Conservation (phyloP, 2,113 vertebrate genomes). For the Regulus satrapa region DNA sequence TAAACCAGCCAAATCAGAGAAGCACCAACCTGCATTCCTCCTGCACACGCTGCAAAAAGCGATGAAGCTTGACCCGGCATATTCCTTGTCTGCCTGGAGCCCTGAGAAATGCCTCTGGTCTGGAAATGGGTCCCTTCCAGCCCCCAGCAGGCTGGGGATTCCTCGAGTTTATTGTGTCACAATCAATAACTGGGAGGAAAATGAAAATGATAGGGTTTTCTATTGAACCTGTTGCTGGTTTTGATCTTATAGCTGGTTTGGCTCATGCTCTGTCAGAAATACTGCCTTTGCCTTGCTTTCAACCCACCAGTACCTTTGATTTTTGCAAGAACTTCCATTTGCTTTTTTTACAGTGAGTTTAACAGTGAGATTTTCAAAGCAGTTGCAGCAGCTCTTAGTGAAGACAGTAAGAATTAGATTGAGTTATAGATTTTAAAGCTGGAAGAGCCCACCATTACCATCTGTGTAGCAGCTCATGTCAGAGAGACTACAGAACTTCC, state of each 20-base stretch:
- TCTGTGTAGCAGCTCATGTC: neutral
- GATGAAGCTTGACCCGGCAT: neutral
- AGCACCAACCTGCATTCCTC: neutral
- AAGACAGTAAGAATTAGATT: neutral
- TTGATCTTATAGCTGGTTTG: neutral
- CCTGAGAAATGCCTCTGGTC: neutral
- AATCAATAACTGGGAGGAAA: neutral
- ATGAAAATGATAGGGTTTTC: accelerated
- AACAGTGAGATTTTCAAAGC: neutral
- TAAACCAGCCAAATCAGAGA: neutral
- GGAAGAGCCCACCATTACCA: neutral
- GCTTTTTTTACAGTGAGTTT: neutral
- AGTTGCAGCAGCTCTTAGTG: neutral
- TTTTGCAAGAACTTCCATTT: neutral
- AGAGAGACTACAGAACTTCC: neutral
- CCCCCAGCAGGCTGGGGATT: neutral
- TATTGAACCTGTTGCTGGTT: neutral
- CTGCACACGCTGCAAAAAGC: neutral
- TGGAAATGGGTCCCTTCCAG: neutral
- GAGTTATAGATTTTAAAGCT: neutral
- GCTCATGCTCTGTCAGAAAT: neutral
- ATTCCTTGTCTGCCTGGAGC: neutral
- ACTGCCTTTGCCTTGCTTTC: neutral
- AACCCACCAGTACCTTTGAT: accelerated
- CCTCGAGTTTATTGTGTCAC: neutral